Base-by-base conservation (phyloP, 2,113 vertebrate species). In the Planiliza haematocheilus region DNA sequence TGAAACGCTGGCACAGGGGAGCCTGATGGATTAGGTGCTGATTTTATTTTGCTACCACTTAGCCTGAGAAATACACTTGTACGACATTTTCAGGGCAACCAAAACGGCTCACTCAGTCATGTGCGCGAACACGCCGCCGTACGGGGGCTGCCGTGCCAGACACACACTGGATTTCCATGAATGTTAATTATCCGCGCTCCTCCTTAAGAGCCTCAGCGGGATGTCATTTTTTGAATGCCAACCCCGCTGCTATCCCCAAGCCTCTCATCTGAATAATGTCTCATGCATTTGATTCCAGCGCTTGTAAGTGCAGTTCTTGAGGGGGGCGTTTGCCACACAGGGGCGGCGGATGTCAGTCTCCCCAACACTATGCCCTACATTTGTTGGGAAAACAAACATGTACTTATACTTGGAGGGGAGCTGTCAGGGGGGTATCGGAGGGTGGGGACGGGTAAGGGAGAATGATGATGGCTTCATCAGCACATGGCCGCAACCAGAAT, bases 381-480 rank as follows among this genome's bases (percentile, higher is more conserved):
- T 81, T 77, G 53, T 65, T 58, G 21, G 18, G 51, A 77, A 88
- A 90, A 86, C 77, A 88, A 88, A 86, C 72, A 76, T 84, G 85
- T 81, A 63, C 76, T 30, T 67, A 50, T 41, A 7, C 43, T 58
- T 52, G 70, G 62, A 72, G 7, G 20, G 65, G 48, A 59, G 65
- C 58, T 81, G 78, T 82, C 66, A 6, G 51, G 42, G 49, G 46
- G 41, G 16, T 30, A 43, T 38, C 34, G 17, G 38, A 39, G 75
- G 78, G 45, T 21, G 83, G 79, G 68, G 36, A 39, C 0, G 38
- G 62, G 42, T 3, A 21, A 60, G 81, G 41, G 20, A 74, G 74
- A 81, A 62, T 73, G 79, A 86, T 78, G 84, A 83, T 62, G 63
- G 77, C 88, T 89, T 86, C 75, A 90, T 91, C 81, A 88, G 75